Percentiles rank a stretch among this genome's conserved stretches.
phyloP scores from a whole-genome alignment of 2,888 invertebrate species.

The Gymnoscelis rufifasciata region DNA sequence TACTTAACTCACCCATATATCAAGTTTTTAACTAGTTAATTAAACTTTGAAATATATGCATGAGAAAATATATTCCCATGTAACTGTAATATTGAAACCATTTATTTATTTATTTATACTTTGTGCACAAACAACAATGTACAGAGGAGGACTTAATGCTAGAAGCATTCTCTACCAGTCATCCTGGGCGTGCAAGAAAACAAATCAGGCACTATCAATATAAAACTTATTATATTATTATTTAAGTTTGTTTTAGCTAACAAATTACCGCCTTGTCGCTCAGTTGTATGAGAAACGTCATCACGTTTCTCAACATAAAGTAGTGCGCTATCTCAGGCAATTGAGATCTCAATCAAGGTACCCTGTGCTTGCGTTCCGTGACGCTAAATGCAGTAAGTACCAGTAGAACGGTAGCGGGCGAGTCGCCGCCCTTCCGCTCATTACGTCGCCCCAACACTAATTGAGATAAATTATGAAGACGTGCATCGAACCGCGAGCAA shows the following conservation, averaged over 20 bases:
- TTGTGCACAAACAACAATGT: too few relatives aligned
- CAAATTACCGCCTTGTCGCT: slow-evolving; percentile 15
- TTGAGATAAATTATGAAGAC: slow-evolving; percentile 77
- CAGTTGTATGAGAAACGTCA: slow-evolving; percentile 13
- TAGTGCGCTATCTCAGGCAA: slow-evolving; percentile 29
- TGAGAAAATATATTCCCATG: too few relatives aligned
- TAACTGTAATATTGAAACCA: too few relatives aligned
- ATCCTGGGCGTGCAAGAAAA: too few relatives aligned
- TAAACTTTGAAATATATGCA: too few relatives aligned
- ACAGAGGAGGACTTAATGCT: too few relatives aligned
- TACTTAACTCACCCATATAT: neutral
- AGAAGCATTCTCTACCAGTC: too few relatives aligned
- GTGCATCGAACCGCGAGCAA: slow-evolving; percentile 62
- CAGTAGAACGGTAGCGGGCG: slow-evolving; percentile 29
- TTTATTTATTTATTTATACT: neutral
- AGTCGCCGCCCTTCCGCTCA: slow-evolving; percentile 65
- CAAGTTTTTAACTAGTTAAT: neutral
- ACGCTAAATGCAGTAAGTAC: slow-evolving; percentile 28
- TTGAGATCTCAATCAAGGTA: slow-evolving; percentile 35
- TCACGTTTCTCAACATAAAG: slow-evolving; percentile 24
- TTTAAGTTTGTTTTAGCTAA: slow-evolving; percentile 14
- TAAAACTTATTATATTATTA: too few relatives aligned
- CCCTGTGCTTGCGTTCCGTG: slow-evolving; percentile 30
- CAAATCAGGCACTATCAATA: too few relatives aligned
- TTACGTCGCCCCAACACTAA: slow-evolving; percentile 61